A percentile compares a stretch with the other conserved stretches of the same genome.
These are phyloP conservation scores for Girardia tigrina DNA, from an alignment of 2,888 invertebrate species.

Conservation along the genomic window DNA sequence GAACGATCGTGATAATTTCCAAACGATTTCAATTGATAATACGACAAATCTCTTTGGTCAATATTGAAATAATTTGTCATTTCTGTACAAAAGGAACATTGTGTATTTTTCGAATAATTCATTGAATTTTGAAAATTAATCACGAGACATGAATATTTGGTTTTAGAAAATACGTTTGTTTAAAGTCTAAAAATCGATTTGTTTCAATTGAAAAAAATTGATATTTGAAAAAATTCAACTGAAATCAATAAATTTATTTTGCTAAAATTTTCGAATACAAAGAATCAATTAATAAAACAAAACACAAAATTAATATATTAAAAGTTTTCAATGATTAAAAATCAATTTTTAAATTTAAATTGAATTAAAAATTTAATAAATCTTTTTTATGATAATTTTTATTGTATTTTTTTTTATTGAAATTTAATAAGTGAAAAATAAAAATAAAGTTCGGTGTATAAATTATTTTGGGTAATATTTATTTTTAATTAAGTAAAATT, in stretches of 20 bases:
- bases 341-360: too few relatives aligned
- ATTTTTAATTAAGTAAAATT: too few relatives aligned
- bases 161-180: background rate
- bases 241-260: background rate
- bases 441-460: too few relatives aligned
- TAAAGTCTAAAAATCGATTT: background rate
- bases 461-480: too few relatives aligned
- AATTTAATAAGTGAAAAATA: too few relatives aligned
- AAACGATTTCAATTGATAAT: background rate
- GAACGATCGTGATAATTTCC: background rate
- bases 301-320: background rate
- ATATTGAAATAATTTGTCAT: background rate
- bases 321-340: too few relatives aligned
- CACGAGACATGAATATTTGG: background rate
- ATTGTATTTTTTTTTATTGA: too few relatives aligned
- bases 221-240: background rate
- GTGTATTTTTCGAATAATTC: background rate
- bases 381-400: too few relatives aligned
- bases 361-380: too few relatives aligned
- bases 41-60: background rate
- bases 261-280: background rate
- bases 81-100: background rate
- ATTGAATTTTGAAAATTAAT: background rate
- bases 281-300: background rate
- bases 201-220: background rate